phyloP scores from a whole-genome alignment of 2,113 vertebrate genomes.

The Bostrychus sinensis region DNA sequence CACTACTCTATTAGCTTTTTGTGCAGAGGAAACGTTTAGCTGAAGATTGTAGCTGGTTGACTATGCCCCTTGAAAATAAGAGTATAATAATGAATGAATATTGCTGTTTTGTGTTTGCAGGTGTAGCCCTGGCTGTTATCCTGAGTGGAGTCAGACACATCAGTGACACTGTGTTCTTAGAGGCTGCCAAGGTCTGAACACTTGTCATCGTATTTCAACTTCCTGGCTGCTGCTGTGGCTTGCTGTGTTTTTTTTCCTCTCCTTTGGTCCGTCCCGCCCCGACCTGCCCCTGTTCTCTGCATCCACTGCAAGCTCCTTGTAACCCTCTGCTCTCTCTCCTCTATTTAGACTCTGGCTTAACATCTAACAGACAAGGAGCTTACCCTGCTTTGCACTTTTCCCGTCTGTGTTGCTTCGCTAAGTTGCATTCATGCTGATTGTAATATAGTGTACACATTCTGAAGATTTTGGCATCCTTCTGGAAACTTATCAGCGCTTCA shows the following conservation, averaged over 20 bases:
- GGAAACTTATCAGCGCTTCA: slow-evolving; percentile 18
- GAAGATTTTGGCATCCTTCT: neutral
- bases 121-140: slow-evolving; percentile 94
- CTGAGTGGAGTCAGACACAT: slow-evolving; percentile 94
- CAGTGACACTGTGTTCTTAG: slow-evolving; percentile 92
- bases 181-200: slow-evolving; percentile 92
- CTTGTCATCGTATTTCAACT: neutral
- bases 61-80: no score
- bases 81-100: no score
- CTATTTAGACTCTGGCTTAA: slow-evolving; percentile 51
- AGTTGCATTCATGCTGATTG: neutral
- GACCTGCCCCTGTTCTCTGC: neutral
- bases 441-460: neutral
- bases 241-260: slow-evolving; percentile 8
- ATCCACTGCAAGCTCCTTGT: slow-evolving; percentile 20
- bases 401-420: slow-evolving; percentile 18
- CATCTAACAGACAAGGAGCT: slow-evolving; percentile 46
- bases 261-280: neutral
- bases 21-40: no score
- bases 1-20: no score
- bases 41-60: no score
- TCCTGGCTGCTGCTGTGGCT: neutral
- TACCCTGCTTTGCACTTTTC: slow-evolving; percentile 28
- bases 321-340: slow-evolving; percentile 41
- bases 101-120: slow-evolving; percentile 63